Conservation (phyloP, 2,113 vertebrate species). For the Nycticebus coucang region DNA sequence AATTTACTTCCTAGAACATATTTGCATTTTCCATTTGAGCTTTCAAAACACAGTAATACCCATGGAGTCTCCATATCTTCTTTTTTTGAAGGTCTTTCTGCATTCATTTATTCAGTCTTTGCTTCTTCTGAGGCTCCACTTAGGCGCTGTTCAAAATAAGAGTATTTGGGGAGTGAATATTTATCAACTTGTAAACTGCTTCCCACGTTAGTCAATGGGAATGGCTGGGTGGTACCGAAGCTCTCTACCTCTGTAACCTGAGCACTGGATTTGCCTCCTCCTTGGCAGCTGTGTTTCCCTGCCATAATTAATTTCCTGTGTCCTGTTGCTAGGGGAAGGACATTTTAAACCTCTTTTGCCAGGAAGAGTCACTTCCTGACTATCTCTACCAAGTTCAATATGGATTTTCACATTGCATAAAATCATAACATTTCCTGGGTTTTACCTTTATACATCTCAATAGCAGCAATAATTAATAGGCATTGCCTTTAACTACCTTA, state of each 20-base stretch:
- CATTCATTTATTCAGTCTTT: background rate
- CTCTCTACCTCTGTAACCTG: slow-evolving; percentile 21
- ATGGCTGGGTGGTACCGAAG: background rate
- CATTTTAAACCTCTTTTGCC: slow-evolving; percentile 42
- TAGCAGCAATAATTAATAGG: background rate
- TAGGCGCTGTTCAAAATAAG: background rate
- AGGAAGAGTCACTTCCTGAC: slow-evolving; percentile 25
- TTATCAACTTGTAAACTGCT: background rate
- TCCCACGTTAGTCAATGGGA: background rate
- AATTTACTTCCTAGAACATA: background rate
- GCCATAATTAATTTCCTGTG: slow-evolving; percentile 20
- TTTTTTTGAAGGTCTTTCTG: background rate
- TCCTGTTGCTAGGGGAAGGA: background rate
- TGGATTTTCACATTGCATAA: background rate
- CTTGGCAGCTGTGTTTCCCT: background rate
- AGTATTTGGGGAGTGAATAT: background rate
- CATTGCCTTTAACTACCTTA: background rate
- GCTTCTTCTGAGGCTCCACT: background rate
- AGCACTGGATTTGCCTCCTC: background rate
- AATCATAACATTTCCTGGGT: background rate
- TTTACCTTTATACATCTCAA: background rate
- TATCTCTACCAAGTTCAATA: background rate
- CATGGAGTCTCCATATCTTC: background rate
- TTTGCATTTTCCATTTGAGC: background rate
- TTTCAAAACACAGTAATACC: background rate